Evolutionary conservation across 2,888 invertebrate genomes (phyloP).

Genomic region (Ichneumoninae sp.): DNA sequence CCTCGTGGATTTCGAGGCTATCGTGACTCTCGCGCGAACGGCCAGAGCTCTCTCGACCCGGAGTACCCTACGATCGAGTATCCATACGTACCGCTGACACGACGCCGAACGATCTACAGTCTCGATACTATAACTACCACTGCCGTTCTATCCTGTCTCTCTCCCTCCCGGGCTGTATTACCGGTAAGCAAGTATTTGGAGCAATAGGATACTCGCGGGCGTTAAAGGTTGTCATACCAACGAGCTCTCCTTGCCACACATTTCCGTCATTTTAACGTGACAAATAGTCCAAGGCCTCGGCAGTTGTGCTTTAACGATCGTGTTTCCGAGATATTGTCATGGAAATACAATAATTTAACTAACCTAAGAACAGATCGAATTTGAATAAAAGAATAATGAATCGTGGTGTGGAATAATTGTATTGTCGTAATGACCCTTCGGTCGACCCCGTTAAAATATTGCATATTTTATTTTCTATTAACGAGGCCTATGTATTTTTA

Average conservation of each 20-base stretch:
- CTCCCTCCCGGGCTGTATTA: slow-evolving; percentile 32
- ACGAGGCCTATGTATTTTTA: background rate
- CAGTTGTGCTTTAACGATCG: slow-evolving; percentile 10
- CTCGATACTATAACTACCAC: slow-evolving; percentile 52
- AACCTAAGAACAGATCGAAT: background rate
- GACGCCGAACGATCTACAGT: slow-evolving; percentile 58
- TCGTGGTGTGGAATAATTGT: background rate
- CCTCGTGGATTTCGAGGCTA: slow-evolving; percentile 78
- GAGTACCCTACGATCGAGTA: slow-evolving; percentile 67
- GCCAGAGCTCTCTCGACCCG: slow-evolving; percentile 49
- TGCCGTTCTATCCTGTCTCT: slow-evolving; percentile 29
- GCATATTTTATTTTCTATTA: slow-evolving; percentile 1
- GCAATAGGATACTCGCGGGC: slow-evolving; percentile 74
- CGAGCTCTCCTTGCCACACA: slow-evolving; percentile 41
- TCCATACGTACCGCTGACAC: slow-evolving; percentile 44
- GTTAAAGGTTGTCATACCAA: slow-evolving; percentile 69
- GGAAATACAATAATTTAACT: slow-evolving; percentile 1
- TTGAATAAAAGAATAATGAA: background rate
- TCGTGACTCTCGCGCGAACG: slow-evolving; percentile 76
- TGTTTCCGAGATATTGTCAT: slow-evolving; percentile 2
- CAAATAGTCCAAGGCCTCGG: slow-evolving; percentile 29
- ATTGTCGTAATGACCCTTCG: background rate
- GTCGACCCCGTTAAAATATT: background rate
- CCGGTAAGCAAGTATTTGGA: slow-evolving; percentile 71
- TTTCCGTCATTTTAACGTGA: slow-evolving; percentile 26